Conservation (phyloP, 2,113 vertebrate genomes). For the Ailuropoda melanoleuca region DNA sequence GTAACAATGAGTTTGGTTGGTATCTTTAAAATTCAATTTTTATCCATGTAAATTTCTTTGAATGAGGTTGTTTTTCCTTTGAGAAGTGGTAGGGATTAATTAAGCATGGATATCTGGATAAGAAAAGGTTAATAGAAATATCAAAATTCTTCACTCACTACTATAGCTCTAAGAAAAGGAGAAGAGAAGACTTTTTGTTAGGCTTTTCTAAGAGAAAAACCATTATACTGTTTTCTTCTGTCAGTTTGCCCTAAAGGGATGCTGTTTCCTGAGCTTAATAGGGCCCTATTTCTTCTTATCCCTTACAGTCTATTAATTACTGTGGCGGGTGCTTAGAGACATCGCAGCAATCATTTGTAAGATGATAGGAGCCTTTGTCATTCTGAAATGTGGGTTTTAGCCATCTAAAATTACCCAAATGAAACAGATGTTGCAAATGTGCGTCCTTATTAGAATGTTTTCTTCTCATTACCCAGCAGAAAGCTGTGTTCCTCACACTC, state of each 20-base stretch:
- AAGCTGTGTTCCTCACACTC: neutral
- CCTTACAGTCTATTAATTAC: constrained; percentile 69
- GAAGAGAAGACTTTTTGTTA: neutral
- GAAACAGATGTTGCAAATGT: constrained; percentile 63
- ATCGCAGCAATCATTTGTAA: constrained; percentile 50
- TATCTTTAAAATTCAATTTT: constrained; percentile 58
- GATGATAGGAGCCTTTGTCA: constrained; percentile 49
- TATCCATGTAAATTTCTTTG: constrained; percentile 41
- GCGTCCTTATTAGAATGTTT: constrained; percentile 60
- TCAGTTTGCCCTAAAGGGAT: constrained; percentile 66
- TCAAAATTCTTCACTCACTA: constrained; percentile 60
- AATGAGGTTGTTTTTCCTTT: constrained; percentile 40
- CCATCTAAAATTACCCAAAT: constrained; percentile 67
- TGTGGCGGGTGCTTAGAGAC: constrained; percentile 43
- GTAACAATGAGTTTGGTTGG: neutral
- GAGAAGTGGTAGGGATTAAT: constrained; percentile 24
- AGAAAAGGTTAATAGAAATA: constrained; percentile 62
- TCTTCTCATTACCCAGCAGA: constrained; percentile 61
- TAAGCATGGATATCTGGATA: constrained; percentile 42
- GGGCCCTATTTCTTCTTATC: constrained; percentile 54
- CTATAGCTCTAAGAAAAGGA: neutral
- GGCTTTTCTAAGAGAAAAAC: constrained; percentile 31
- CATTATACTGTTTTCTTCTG: constrained; percentile 55
- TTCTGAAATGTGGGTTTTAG: constrained; percentile 62
- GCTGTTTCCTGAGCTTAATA: constrained; percentile 61